These are phyloP conservation scores for Gymnopithys bicolor DNA, from an alignment of 2,797 vertebrate species.

Conservation along the genomic window DNA sequence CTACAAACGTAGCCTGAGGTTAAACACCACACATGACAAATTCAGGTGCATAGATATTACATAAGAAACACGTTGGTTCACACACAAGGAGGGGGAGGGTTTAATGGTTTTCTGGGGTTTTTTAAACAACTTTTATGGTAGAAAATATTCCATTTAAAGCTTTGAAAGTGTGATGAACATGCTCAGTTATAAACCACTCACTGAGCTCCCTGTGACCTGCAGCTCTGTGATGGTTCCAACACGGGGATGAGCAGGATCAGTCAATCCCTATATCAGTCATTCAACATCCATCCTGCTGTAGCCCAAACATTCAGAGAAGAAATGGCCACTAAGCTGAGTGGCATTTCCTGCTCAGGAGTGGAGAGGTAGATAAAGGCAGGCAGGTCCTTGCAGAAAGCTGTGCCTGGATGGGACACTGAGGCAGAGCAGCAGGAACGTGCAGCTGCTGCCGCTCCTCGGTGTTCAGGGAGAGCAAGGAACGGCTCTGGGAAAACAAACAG, in stretches of 20 bases:
- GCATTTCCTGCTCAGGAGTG: neutral
- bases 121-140: neutral
- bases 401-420: neutral
- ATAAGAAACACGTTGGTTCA: neutral
- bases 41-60: neutral
- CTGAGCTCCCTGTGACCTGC: neutral
- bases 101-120: neutral
- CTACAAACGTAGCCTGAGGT: slow-evolving; percentile 10
- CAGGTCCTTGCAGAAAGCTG: neutral
- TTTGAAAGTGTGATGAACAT: neutral
- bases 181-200: neutral
- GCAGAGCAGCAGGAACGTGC: neutral
- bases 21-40: slow-evolving; percentile 16
- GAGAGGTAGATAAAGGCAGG: neutral
- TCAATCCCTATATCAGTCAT: neutral
- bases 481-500: neutral
- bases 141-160: neutral
- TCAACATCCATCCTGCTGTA: neutral
- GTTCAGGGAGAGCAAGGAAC: neutral
- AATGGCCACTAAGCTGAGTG: neutral
- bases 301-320: neutral
- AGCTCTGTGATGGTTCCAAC: neutral
- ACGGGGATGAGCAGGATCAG: neutral
- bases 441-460: neutral
- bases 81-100: neutral